Evolutionary conservation across 2,797 vertebrate species (phyloP).

Genomic region (Channallabes apus): DNA sequence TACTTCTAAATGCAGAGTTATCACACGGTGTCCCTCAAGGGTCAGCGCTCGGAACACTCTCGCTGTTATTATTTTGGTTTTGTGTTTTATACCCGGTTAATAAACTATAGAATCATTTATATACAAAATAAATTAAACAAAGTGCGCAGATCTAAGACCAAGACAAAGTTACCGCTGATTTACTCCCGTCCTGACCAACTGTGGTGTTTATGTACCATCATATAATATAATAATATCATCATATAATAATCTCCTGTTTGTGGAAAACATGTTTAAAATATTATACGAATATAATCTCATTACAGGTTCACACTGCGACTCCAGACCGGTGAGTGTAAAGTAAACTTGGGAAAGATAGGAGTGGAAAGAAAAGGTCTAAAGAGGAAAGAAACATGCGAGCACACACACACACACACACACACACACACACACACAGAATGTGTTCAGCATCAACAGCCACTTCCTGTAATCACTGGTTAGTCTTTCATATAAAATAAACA

Average conservation of each 20-base stretch:
- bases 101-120: neutral
- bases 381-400: fast-evolving
- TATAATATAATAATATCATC: too few relatives aligned
- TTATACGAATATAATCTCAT: too few relatives aligned
- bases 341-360: neutral
- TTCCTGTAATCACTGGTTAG: too few relatives aligned
- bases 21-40: neutral
- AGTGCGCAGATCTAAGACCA: neutral
- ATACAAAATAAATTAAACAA: neutral
- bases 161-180: neutral
- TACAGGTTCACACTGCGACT: too few relatives aligned
- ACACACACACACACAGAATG: neutral
- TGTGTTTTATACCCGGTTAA: neutral
- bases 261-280: too few relatives aligned
- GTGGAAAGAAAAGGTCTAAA: too few relatives aligned
- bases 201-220: neutral
- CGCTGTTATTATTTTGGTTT: neutral
- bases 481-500: too few relatives aligned
- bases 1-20: neutral
- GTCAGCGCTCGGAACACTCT: too few relatives aligned
- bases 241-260: too few relatives aligned
- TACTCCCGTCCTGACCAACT: neutral
- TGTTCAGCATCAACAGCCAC: too few relatives aligned
- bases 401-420: neutral
- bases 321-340: neutral